These are phyloP conservation scores for Tipula lateralis DNA, from an alignment of 2,888 invertebrate species.

Conservation along the genomic window DNA sequence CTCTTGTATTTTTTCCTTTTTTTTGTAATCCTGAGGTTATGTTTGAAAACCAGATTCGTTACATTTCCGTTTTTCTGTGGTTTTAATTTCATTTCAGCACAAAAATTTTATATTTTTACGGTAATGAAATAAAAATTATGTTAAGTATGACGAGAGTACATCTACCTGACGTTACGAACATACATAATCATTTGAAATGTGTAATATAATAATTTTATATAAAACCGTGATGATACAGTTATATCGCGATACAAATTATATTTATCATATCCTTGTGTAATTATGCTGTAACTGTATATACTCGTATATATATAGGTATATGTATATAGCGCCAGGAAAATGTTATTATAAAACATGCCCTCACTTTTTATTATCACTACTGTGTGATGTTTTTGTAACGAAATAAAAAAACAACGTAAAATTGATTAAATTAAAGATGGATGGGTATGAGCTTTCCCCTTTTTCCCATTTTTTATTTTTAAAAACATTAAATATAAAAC, in stretches of 20 bases:
- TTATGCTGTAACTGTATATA: not conserved
- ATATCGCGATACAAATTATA: not conserved
- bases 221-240: slow-evolving; percentile 13
- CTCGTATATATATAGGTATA: too few relatives aligned
- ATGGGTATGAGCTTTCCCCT: slow-evolving; percentile 14
- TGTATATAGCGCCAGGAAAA: not conserved
- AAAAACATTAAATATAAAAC: not conserved
- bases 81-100: not conserved
- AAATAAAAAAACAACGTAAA: not conserved
- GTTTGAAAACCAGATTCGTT: not conserved
- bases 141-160: not conserved
- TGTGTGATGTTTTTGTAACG: not conserved
- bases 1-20: not conserved
- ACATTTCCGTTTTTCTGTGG: not conserved
- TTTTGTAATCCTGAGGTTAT: slow-evolving; percentile 11
- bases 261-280: not conserved
- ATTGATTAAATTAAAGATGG: slow-evolving; percentile 24
- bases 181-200: not conserved
- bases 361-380: not conserved
- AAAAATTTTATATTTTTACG: slow-evolving; percentile 2
- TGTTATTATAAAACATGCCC: not conserved
- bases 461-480: not conserved
- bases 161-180: not conserved
- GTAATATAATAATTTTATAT: not conserved
- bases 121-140: slow-evolving; percentile 24